These are phyloP conservation scores for Trissolcus brochymenae DNA, from an alignment of 2,888 invertebrate genomes.

Conservation along the genomic window DNA sequence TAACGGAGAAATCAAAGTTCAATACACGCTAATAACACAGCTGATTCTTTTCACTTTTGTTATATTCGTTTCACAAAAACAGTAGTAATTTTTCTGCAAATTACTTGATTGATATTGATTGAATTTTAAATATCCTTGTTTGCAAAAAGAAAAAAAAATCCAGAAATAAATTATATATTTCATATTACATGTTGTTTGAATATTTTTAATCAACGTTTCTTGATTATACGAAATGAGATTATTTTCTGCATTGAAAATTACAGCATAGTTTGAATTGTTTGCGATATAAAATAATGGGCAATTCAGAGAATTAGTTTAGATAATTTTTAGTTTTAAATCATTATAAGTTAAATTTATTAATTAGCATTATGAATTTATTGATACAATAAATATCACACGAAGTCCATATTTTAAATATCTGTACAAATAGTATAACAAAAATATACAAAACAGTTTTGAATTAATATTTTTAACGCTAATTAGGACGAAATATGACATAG, in stretches of 20 bases:
- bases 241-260: neutral
- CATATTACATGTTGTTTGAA: constrained; percentile 7
- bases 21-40: constrained; percentile 49
- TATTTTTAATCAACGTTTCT: neutral
- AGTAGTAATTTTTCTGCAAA: constrained; percentile 29
- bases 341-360: no score
- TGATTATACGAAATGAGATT: neutral
- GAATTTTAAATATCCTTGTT: constrained; percentile 8
- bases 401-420: neutral
- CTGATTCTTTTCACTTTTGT: constrained; percentile 53
- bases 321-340: no score
- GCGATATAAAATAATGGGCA: no score
- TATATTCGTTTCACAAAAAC: constrained; percentile 35
- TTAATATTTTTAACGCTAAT: neutral
- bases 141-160: constrained; percentile 17
- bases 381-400: neutral
- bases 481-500: neutral
- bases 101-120: constrained; percentile 35
- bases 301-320: no score
- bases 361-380: neutral
- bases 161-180: constrained; percentile 2
- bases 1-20: constrained; percentile 52
- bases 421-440: no score
- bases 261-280: no score
- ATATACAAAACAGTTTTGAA: neutral